Evolutionary conservation across 2,797 vertebrate species (phyloP).

Genomic region (Tympanoctomys barrerae): DNA sequence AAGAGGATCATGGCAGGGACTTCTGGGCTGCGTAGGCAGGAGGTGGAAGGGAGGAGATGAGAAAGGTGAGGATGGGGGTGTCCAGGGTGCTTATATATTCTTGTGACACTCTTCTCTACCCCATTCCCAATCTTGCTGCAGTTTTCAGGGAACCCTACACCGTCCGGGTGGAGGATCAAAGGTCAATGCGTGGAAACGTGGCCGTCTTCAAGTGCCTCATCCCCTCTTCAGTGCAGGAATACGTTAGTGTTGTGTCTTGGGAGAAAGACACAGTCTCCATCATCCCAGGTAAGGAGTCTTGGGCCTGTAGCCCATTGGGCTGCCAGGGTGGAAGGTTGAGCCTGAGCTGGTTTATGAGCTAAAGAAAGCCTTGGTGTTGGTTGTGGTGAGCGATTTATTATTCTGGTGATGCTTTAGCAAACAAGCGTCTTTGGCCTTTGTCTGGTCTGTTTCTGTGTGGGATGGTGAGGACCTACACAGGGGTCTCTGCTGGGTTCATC

Average conservation of each 20-base stretch:
- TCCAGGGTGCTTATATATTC: background rate
- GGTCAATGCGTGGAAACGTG: slow-evolving; percentile 99
- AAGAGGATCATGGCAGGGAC: background rate
- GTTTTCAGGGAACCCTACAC: slow-evolving; percentile 99
- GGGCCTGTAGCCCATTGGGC: accelerated
- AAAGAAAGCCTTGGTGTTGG: background rate
- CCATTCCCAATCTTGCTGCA: slow-evolving; percentile 82
- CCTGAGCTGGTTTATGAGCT: background rate
- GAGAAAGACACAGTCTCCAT: slow-evolving; percentile 99
- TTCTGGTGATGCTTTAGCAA: background rate
- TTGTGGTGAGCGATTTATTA: background rate
- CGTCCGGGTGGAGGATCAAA: slow-evolving; percentile 99
- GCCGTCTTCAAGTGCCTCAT: slow-evolving; percentile 99
- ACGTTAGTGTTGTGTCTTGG: slow-evolving; percentile 99
- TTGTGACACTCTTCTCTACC: background rate
- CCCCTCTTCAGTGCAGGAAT: slow-evolving; percentile 98
- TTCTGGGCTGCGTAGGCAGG: background rate
- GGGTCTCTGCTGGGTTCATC: background rate
- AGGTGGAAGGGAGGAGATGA: background rate
- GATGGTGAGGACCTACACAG: accelerated
- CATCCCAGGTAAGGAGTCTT: slow-evolving; percentile 93
- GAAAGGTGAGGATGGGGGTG: too few species aligned
- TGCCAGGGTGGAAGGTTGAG: accelerated
- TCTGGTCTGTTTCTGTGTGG: background rate
- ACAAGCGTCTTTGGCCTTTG: background rate